These are phyloP conservation scores for Aplochiton taeniatus DNA, from an alignment of 2,797 vertebrate genomes.

Conservation along the genomic window DNA sequence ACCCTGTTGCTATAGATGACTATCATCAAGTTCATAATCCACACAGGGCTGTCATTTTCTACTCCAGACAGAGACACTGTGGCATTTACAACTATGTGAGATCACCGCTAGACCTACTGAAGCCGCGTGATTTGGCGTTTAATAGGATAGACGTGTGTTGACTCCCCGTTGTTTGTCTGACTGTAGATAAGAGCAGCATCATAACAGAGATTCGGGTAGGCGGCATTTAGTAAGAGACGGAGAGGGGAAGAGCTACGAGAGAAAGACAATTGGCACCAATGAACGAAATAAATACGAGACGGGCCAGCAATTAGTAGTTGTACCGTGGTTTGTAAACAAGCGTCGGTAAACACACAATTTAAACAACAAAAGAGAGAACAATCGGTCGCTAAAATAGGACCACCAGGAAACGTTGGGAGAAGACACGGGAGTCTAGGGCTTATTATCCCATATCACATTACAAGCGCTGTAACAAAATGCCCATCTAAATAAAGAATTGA, in stretches of 20 bases:
- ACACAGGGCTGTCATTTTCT: slow-evolving; percentile 50
- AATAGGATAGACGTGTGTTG: slow-evolving; percentile 40
- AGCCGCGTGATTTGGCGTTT: too few relatives aligned
- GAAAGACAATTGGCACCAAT: background rate
- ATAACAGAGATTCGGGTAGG: background rate
- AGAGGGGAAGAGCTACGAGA: background rate
- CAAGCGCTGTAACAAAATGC: background rate
- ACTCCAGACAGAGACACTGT: slow-evolving; percentile 34
- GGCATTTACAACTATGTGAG: slow-evolving; percentile 57
- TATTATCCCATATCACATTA: background rate
- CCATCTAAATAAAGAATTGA: background rate
- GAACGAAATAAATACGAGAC: background rate
- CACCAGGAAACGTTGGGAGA: slow-evolving; percentile 5
- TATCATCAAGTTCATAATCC: slow-evolving; percentile 35
- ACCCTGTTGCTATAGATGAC: background rate
- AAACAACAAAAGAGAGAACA: slow-evolving; percentile 26
- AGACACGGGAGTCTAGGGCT: background rate
- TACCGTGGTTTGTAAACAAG: slow-evolving; percentile 46
- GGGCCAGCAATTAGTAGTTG: slow-evolving; percentile 35
- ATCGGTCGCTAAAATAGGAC: slow-evolving; percentile 12
- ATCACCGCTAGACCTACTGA: slow-evolving; percentile 38
- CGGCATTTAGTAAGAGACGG: background rate
- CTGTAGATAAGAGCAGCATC: slow-evolving; percentile 24
- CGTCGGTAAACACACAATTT: slow-evolving; percentile 37
- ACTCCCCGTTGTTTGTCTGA: slow-evolving; percentile 48